Conservation (phyloP, 2,888 invertebrate genomes). For the Artemia sinica region DNA sequence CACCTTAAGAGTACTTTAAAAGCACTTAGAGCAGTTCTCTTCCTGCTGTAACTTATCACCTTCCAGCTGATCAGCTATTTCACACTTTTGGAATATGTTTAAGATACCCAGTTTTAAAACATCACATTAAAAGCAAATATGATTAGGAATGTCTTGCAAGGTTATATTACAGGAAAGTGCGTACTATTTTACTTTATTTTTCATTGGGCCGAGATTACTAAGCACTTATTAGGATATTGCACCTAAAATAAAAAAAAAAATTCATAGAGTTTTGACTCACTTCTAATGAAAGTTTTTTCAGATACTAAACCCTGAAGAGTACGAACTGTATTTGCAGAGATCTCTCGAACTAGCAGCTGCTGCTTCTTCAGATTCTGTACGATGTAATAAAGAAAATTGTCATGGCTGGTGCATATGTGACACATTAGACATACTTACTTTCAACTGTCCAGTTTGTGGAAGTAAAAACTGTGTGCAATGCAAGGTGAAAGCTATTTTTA, state of each 20-base stretch:
- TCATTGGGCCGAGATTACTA: too few species aligned
- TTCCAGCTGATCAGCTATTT: too few species aligned
- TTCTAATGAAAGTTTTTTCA: constrained; percentile 27
- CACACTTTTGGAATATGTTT: too few species aligned
- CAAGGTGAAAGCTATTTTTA: constrained; percentile 41
- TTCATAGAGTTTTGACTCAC: not conserved
- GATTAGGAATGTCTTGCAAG: too few species aligned
- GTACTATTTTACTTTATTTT: too few species aligned
- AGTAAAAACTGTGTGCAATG: constrained; percentile 66
- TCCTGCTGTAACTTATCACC: too few species aligned
- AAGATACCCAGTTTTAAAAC: too few species aligned
- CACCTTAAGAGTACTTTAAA: too few species aligned
- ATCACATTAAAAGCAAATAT: too few species aligned
- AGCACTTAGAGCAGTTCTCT: too few species aligned
- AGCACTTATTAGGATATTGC: too few species aligned
- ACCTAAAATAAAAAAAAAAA: not conserved
- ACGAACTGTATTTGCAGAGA: constrained; percentile 59
- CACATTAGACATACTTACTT: constrained; percentile 66
- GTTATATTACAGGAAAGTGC: too few species aligned
- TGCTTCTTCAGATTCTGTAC: constrained; percentile 53
- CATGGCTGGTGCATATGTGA: constrained; percentile 65
- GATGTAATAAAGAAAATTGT: constrained; percentile 76
- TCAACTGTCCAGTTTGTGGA: constrained; percentile 64
- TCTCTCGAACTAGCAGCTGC: constrained; percentile 65
- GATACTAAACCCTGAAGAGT: constrained; percentile 51